These are phyloP conservation scores for Sebastes itinus DNA, from an alignment of 2,797 vertebrate species.

Conservation along the genomic window DNA sequence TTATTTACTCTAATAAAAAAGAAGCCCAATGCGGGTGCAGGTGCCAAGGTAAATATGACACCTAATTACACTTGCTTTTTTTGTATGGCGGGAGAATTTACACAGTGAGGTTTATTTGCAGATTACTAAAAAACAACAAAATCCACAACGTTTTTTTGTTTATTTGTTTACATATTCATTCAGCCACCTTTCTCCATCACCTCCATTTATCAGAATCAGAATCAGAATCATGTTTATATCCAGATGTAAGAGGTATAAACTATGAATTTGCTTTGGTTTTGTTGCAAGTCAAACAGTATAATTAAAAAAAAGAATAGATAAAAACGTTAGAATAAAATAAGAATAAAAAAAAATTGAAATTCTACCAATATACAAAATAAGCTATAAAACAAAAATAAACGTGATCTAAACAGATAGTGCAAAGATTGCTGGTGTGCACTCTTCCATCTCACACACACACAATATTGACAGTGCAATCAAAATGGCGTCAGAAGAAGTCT, in stretches of 20 bases:
- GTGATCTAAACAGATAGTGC: no score
- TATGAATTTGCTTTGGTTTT: no score
- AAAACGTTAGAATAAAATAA: no score
- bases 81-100: not conserved
- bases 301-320: no score
- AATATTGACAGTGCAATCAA: conserved; percentile 47
- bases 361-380: no score
- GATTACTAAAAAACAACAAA: conserved; percentile 2
- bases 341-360: no score
- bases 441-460: not conserved
- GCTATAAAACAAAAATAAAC: no score
- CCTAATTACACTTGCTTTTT: conserved; percentile 42
- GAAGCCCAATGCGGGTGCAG: conserved; percentile 1
- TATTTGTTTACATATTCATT: not conserved
- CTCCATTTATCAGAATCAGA: not conserved
- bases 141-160: not conserved
- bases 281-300: no score
- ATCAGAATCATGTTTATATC: no score
- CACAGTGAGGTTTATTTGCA: conserved; percentile 17
- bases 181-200: not conserved
- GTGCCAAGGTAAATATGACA: conserved; percentile 57
- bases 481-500: conserved; percentile 43
- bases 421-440: no score
- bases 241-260: no score
- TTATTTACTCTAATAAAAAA: conserved; percentile 35